Evolutionary conservation across 2,888 invertebrate species (phyloP).

Genomic region (Macrophya alboannulata): DNA sequence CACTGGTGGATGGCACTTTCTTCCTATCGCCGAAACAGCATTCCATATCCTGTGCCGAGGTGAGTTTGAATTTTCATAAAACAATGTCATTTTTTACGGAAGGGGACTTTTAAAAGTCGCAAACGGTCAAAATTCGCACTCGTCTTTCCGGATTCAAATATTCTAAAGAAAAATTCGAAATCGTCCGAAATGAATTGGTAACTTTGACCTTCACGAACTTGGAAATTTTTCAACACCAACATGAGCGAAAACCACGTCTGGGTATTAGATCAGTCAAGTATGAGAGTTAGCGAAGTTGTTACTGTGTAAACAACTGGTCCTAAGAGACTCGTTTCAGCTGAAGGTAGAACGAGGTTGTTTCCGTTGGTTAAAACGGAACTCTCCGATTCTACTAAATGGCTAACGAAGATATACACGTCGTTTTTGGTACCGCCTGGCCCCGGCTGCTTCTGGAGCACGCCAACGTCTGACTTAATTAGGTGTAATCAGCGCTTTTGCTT

Average conservation of each 20-base stretch:
- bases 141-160: no score
- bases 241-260: background rate
- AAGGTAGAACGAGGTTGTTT: constrained; percentile 14
- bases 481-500: constrained; percentile 56
- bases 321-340: constrained; percentile 40
- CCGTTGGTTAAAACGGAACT: constrained; percentile 25
- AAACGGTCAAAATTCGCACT: no score
- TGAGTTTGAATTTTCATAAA: constrained; percentile 78
- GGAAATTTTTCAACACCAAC: background rate
- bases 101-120: no score
- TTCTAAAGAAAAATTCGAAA: no score
- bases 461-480: constrained; percentile 50
- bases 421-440: constrained; percentile 49
- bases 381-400: constrained; percentile 43
- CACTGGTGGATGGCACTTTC: constrained; percentile 98
- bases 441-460: background rate
- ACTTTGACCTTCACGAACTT: no score
- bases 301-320: constrained; percentile 43
- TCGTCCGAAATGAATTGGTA: no score
- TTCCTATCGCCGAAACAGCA: constrained; percentile 98
- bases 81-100: background rate
- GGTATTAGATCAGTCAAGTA: background rate
- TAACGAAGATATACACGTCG: constrained; percentile 55
- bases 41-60: constrained; percentile 93
- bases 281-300: background rate